Conservation (phyloP, 2,888 invertebrate genomes). For the Aleiodes testaceus region DNA sequence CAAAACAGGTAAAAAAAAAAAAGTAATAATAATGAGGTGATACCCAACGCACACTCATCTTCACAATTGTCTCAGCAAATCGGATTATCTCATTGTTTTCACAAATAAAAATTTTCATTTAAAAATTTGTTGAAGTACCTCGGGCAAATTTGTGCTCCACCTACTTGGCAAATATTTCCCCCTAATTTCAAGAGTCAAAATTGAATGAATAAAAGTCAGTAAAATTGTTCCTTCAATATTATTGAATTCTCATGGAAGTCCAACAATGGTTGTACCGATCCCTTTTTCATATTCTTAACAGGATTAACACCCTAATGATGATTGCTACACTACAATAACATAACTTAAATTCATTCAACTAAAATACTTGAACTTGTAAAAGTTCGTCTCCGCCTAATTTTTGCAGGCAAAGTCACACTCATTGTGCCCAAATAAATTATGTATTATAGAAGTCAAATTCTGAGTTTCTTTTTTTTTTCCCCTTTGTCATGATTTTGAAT, state of each 20-base stretch:
- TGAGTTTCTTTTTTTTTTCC: neutral
- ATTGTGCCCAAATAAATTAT: slow-evolving; percentile 5
- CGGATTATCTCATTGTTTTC: slow-evolving; percentile 7
- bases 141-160: neutral
- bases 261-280: neutral
- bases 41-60: neutral
- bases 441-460: neutral
- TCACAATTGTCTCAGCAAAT: neutral
- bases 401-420: neutral
- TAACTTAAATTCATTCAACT: neutral
- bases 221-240: neutral
- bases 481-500: neutral
- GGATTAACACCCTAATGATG: slow-evolving; percentile 24
- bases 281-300: slow-evolving; percentile 20
- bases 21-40: slow-evolving; percentile 12
- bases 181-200: neutral
- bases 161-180: neutral
- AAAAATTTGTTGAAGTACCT: no score
- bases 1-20: slow-evolving; percentile 12
- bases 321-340: slow-evolving; percentile 17
- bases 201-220: neutral
- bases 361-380: neutral
- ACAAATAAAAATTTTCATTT: no score
- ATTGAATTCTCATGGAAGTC: neutral
- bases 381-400: neutral